phyloP scores from a whole-genome alignment of 2,888 invertebrate species.

The Luperina nickerlii region DNA sequence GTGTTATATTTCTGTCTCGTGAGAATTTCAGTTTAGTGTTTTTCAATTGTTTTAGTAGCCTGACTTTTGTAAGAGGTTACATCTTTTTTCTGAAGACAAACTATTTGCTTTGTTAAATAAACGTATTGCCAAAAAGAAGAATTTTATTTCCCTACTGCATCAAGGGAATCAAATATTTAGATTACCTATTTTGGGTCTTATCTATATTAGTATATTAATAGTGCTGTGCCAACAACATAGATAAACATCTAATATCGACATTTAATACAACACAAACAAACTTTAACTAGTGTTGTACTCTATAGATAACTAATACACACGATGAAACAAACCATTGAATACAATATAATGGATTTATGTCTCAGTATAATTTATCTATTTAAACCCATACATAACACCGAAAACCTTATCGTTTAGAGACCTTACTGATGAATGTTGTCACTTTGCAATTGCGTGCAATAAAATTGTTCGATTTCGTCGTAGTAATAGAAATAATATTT shows the following conservation, averaged over 20 bases:
- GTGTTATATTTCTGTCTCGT: background rate
- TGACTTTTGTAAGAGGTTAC: background rate
- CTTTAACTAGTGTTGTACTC: conserved; percentile 34
- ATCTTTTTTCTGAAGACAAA: background rate
- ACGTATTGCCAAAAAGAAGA: background rate
- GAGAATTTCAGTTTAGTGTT: background rate
- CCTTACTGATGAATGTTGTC: conserved; percentile 51
- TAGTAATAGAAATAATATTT: background rate
- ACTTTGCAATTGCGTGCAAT: background rate
- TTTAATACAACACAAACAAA: conserved; percentile 44
- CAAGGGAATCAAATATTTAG: background rate
- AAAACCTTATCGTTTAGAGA: conserved; percentile 14
- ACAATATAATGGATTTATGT: conserved; percentile 6
- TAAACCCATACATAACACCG: conserved; percentile 30
- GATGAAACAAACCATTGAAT: conserved; percentile 22
- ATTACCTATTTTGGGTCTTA: background rate
- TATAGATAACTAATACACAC: conserved; percentile 28
- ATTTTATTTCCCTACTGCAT: background rate
- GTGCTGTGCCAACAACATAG: conserved; percentile 56
- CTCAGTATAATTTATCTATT: background rate
- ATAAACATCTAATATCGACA: conserved; percentile 53
- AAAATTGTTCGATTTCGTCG: background rate
- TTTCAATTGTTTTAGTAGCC: background rate
- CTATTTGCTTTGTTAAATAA: background rate
- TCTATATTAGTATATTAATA: conserved; percentile 17